Base-by-base conservation (phyloP, 1,140 invertebrate genomes). In the Steinernema khuongi region DNA sequence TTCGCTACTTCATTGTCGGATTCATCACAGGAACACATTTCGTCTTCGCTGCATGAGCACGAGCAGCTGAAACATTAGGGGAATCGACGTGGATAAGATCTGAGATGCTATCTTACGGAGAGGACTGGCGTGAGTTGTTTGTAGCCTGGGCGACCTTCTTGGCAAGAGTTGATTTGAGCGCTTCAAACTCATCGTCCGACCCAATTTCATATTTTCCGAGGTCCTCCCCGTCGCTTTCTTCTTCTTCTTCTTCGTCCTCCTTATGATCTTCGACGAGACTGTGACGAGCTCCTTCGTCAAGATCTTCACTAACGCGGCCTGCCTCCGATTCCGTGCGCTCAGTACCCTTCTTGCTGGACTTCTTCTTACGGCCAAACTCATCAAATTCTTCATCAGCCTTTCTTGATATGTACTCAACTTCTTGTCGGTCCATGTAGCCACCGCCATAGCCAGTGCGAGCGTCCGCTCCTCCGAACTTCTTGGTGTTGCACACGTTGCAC, bases 401-500 rank as follows among this genome's bases (percentile, higher is more conserved):
- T 2, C 43, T 93, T 90, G 78, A 93, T 93, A n/a, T 60, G 81
- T 96, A 96, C 83, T 97, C 94, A 2, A 96, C 93, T 1, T 92
- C 90, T 36, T 93, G 93, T 72, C 94, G 89, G 82, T 96, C 94
- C 88, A 96, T 97, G 84, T 94, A 96, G 44, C 88, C 88, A 30
- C 87, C 88, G n/a, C 87, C 87, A 71, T 85, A 80, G 28, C 85
- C 86, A 26, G 87, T 87, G 74, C 91, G 86, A 83, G 91, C 90
- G 86, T 92, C 91, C 66, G 94, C 90, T 87, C 96, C 94, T 1
- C 92, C 92, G 86, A 94, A 93, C 87, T 97, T 98, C 0, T 95
- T 94, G 0, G 95, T 93, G 88, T 98, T 98, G 87, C 97, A 99
- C 89, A 99, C 93, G 86, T 99, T 99, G 86, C 97, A 99, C 68